A percentile compares a stretch with the other conserved stretches of the same genome.
Conservation (phyloP, 1,140 invertebrate species). For the Cephus cinctus region DNA sequence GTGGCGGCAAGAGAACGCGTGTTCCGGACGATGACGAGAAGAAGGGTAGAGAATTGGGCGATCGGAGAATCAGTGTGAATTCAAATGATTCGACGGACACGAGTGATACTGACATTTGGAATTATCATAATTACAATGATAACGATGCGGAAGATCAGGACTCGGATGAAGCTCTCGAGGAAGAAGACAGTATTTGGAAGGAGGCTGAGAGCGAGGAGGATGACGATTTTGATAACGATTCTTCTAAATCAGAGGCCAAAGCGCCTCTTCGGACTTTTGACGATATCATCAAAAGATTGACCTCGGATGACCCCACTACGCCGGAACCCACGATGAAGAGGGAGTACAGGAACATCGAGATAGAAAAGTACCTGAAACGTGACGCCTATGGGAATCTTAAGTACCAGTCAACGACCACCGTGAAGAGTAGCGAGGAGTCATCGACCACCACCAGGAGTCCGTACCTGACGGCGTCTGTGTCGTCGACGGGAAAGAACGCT, state of each 20-base stretch:
- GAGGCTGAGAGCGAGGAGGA: conserved; percentile 18
- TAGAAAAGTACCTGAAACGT: conserved; percentile 33
- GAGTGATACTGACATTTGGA: too few species aligned
- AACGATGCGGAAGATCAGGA: too few species aligned
- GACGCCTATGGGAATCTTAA: conserved; percentile 34
- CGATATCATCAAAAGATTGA: conserved; percentile 47
- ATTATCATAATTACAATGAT: too few species aligned
- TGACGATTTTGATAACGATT: not conserved
- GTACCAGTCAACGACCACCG: conserved; percentile 18
- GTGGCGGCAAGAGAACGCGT: too few species aligned
- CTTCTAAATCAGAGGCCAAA: not conserved
- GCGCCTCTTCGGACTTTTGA: conserved; percentile 42
- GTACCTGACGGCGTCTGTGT: not conserved
- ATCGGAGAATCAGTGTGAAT: too few species aligned
- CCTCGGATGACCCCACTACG: conserved; percentile 37
- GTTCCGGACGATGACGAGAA: too few species aligned
- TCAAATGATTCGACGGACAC: too few species aligned
- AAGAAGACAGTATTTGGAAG: not conserved
- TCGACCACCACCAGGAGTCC: conserved; percentile 12
- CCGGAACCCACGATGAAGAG: conserved; percentile 23
- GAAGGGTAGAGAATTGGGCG: too few species aligned
- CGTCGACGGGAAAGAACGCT: conserved; percentile 10
- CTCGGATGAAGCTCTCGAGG: conserved; percentile 19
- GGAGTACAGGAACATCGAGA: conserved; percentile 38
- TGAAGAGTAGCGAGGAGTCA: not conserved